Conservation (phyloP, 2,888 invertebrate species). For the Meganola albula region DNA sequence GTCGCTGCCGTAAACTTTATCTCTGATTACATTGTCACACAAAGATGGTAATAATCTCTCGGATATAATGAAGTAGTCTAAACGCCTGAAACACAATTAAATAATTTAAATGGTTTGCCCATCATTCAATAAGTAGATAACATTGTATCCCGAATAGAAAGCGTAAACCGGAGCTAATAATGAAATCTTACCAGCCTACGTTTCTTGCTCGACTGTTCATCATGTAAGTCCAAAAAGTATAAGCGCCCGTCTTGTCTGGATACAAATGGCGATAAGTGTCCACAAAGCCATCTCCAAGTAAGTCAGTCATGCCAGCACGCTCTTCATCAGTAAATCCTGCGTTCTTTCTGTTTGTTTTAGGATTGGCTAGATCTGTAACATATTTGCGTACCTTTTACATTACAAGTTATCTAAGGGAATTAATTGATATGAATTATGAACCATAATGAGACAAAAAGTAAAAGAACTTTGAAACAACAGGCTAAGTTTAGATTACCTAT, state of each 20-base stretch:
- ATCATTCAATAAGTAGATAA: no score
- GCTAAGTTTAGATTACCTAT: conserved; percentile 79
- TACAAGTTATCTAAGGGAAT: background rate
- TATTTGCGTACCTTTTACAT: conserved; percentile 1
- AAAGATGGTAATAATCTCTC: conserved; percentile 85
- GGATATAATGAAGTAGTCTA: conserved; percentile 97
- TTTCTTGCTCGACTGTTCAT: conserved; percentile 90
- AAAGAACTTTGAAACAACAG: background rate
- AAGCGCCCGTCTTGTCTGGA: conserved; percentile 88
- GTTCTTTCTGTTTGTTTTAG: conserved; percentile 92
- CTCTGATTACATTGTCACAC: conserved; percentile 91
- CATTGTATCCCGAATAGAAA: no score
- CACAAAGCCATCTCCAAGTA: conserved; percentile 88
- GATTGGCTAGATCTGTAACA: conserved; percentile 90
- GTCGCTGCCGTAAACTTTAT: conserved; percentile 92
- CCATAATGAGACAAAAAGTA: no score
- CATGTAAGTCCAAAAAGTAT: conserved; percentile 98
- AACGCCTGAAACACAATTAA: conserved; percentile 82
- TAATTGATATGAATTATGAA: no score
- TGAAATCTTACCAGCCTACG: conserved; percentile 89
- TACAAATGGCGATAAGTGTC: conserved; percentile 93
- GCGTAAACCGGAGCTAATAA: background rate
- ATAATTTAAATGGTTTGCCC: no score
- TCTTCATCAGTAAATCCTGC: conserved; percentile 98
- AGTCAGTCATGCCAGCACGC: conserved; percentile 91